Evolutionary conservation across 1,140 invertebrate species (phyloP).

Genomic region (Euwallacea similis): DNA sequence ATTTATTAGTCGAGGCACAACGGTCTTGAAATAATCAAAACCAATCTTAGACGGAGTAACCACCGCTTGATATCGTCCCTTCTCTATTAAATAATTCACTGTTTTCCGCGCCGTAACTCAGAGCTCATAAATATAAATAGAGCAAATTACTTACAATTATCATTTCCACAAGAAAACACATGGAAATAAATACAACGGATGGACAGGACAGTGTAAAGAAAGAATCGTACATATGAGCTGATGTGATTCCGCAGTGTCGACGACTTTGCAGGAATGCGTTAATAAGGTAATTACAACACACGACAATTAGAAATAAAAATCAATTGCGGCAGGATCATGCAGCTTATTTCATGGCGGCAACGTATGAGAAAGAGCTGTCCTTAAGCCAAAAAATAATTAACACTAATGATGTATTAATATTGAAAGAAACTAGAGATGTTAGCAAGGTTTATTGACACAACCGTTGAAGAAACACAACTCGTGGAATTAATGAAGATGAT

Average conservation of each 20-base stretch:
- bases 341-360: too few relatives aligned
- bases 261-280: too few relatives aligned
- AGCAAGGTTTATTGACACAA: background rate
- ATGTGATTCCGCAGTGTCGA: too few relatives aligned
- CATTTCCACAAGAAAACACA: conserved; percentile 3
- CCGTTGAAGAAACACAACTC: background rate
- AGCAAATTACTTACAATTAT: conserved; percentile 15
- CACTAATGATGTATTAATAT: too few relatives aligned
- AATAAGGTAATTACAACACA: too few relatives aligned
- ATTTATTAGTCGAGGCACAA: conserved; percentile 2
- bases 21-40: conserved; percentile 12
- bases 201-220: background rate
- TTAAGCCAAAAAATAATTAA: too few relatives aligned
- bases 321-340: too few relatives aligned
- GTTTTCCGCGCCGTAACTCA: conserved; percentile 13
- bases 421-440: too few relatives aligned
- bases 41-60: conserved; percentile 4
- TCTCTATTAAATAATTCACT: conserved; percentile 11
- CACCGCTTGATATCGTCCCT: conserved; percentile 5
- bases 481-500: conserved; percentile 8
- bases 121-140: conserved; percentile 22
- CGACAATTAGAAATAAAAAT: too few relatives aligned
- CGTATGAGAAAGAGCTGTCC: too few relatives aligned
- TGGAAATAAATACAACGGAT: conserved; percentile 1
- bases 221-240: too few relatives aligned